Base-by-base conservation (phyloP, 2,113 vertebrate genomes). In the Hippocampus comes region DNA sequence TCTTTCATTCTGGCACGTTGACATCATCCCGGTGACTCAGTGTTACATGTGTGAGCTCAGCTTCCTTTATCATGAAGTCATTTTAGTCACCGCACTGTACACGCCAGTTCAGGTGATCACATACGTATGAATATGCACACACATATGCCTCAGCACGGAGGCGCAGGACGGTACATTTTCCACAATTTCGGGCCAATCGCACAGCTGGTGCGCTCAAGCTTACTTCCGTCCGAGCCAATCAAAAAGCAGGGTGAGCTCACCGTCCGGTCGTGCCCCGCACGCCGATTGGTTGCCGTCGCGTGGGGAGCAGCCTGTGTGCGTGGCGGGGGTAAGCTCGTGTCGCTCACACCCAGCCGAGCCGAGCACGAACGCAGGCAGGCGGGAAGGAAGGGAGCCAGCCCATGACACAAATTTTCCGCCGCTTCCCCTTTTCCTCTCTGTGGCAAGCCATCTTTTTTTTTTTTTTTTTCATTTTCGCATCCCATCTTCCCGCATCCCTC, bases 401-500 rank as follows among this genome's bases (percentile, higher is more conserved):
- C 90, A 93, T 94, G 91, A 92, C 87, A 92, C 89, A 91, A 90
- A 76, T 17, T 48, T 90, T 86, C 90, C 90, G 90, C 91, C 6
- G 92, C 89, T 87, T 91, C 89, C 63, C 42, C 23, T 2, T 87
- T 90, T 84, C 92, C 92, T 94, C 93, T 93, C 92, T 92, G 94
- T 66, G 89, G 79, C 79, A 82, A 89, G 83, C 73, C 74, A 79
- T 67, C 74, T 75, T 80, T 84, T 92, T 94, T 95, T 91, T 93
- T 91, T 93, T 60, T 17, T 25, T 94, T 30, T 17, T 8, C 93
- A 60, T 30, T 94, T 91, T 42, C 60, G 7, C 79, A 76, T 82
- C 85, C 82, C 82, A 78, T 82, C 63, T 79, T 86, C 68, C 68
- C 68, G 53, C 53, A 63, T 73, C 27, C 7, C 17, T 59, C 3